Evolutionary conservation across 1,140 invertebrate genomes (phyloP), one percentile per base, ranked within the genome.

Genomic region (Proales similis): DNA sequence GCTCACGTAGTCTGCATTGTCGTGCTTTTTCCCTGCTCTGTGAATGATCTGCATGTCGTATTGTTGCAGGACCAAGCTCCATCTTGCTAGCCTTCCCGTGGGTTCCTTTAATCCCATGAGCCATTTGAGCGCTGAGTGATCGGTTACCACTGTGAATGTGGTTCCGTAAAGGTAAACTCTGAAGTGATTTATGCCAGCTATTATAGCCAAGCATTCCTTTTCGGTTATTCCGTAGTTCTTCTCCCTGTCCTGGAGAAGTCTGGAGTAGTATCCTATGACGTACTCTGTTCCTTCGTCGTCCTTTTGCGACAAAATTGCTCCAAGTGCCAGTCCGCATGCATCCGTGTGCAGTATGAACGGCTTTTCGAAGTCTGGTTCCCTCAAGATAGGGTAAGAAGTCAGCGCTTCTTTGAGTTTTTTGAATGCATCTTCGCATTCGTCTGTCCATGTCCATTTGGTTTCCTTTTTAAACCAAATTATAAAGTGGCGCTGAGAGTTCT

Each of bases 21-120:
- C 22, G 36, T 63, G 46, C 1, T 47, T 64, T 1, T 6, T 17
- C 0, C 64, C 64, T 24, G 46, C 20, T 45, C 48, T 47, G 57
- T 53, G 46, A 36, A 20, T 11, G 19, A 63, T 65, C n/a, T 65
- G 38, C n/a, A 63, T 53, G 27, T 63, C 39, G 38, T 39, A 65
- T 11, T 30, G 24, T 3, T 47, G 19, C 22, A 65, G 24, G 11
- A 42, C 24, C 1, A 63, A 39, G n/a, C 29, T 14, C 64, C 64
- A 65, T 32, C 61, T 36, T 2, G 60, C 48, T 38, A 81, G 60
- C 36, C 77, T 45, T 36, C 70, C 73, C 1, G 62, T 68, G 2
- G 74, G 69, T 48, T 78, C 72, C 65, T 72, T 74, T 1, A 77
- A 66, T n/a, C 9, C 20, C 30, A 61, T 32, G 46, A 65, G 29